Evolutionary conservation across 2,113 vertebrate species (phyloP).

Genomic region (Salvelinus namaycush): DNA sequence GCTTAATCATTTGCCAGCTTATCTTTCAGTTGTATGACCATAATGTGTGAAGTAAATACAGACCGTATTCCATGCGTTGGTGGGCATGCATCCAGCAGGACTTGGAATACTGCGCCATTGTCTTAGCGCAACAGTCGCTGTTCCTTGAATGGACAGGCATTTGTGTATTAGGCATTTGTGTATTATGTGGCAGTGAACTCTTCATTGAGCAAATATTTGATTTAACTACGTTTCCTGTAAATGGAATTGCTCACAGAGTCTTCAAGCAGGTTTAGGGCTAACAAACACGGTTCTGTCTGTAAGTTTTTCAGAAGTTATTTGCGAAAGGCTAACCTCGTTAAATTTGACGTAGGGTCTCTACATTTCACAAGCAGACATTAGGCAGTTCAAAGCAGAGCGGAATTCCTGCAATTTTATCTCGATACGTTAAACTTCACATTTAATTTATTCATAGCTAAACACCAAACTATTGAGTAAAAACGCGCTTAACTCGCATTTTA

Average conservation of each 20-base stretch:
- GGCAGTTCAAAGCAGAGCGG: conserved; percentile 61
- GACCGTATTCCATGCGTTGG: too few relatives aligned
- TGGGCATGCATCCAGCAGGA: too few relatives aligned
- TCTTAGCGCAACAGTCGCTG: background rate
- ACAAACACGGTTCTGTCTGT: conserved; percentile 68
- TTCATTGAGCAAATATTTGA: conserved; percentile 15
- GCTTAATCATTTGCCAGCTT: too few relatives aligned
- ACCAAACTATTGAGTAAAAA: background rate
- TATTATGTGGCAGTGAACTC: conserved; percentile 5
- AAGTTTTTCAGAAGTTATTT: conserved; percentile 63
- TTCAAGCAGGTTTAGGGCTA: conserved; percentile 42
- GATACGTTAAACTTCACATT: background rate
- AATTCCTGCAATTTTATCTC: conserved; percentile 35
- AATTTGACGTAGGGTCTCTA: conserved; percentile 71
- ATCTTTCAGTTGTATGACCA: too few relatives aligned
- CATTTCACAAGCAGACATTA: conserved; percentile 75
- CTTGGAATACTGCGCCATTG: too few relatives aligned
- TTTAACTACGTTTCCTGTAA: conserved; percentile 34
- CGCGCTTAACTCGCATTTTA: background rate
- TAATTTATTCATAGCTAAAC: background rate
- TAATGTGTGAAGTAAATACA: too few relatives aligned
- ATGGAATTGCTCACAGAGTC: conserved; percentile 28
- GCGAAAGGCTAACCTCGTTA: conserved; percentile 69
- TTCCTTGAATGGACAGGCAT: background rate
- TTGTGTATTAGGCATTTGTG: background rate